phyloP scores from a whole-genome alignment of 2,797 vertebrate genomes.

The Urosaurus nigricauda region DNA sequence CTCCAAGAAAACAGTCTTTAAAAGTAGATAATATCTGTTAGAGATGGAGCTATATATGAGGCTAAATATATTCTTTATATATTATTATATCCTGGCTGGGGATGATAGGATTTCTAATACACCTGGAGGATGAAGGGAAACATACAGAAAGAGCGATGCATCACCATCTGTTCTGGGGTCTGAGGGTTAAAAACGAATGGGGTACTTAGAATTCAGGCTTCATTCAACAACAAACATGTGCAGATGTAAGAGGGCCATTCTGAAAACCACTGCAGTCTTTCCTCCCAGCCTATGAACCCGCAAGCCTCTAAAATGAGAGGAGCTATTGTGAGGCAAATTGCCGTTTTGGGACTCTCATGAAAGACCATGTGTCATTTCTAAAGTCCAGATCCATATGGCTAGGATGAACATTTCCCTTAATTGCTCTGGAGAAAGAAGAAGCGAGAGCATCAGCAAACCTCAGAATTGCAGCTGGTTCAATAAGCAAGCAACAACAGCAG shows the following conservation, averaged over 20 bases:
- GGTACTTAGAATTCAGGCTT: neutral
- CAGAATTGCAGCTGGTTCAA: conserved; percentile 6
- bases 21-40: neutral
- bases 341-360: neutral
- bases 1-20: neutral
- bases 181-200: neutral
- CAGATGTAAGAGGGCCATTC: neutral
- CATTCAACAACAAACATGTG: conserved; percentile 8
- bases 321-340: neutral
- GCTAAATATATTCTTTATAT: too few species aligned
- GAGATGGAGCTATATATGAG: conserved; percentile 1
- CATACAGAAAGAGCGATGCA: neutral
- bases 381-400: conserved; percentile 30
- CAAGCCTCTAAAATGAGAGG: accelerated
- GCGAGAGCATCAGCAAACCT: conserved; percentile 27
- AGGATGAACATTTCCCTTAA: neutral
- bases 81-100: too few species aligned
- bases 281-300: neutral
- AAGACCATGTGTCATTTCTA: neutral
- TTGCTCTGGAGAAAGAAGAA: conserved; percentile 42
- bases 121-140: neutral
- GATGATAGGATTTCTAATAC: neutral
- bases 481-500: conserved; percentile 17
- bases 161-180: neutral
- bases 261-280: neutral